These are phyloP conservation scores for Ptychochromis oligacanthus DNA, from an alignment of 2,113 vertebrate species.

Conservation along the genomic window DNA sequence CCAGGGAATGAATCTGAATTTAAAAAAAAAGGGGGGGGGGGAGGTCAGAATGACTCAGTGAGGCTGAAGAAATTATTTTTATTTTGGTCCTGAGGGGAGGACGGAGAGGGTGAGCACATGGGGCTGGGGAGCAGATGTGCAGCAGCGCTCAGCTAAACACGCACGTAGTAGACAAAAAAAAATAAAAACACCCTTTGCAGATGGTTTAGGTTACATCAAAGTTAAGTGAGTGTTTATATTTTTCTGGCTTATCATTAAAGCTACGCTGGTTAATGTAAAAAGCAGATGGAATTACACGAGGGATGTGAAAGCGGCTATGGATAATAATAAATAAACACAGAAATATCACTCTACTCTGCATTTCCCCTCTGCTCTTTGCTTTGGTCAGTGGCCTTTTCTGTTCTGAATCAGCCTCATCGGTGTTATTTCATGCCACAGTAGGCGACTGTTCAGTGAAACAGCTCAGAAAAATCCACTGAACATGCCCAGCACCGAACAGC, in stretches of 20 bases:
- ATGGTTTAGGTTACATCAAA: not conserved
- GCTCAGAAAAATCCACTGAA: not conserved
- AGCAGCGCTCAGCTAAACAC: not conserved
- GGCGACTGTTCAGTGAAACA: not conserved
- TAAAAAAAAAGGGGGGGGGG: not conserved
- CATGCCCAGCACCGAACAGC: not conserved
- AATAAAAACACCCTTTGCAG: slow-evolving; percentile 3
- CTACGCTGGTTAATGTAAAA: not conserved
- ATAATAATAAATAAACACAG: not conserved
- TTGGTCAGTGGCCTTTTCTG: not conserved
- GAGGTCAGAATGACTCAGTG: slow-evolving; percentile 19
- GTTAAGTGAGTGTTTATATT: not conserved
- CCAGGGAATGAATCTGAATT: not conserved
- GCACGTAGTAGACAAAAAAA: not conserved
- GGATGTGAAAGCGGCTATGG: not conserved
- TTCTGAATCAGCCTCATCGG: not conserved
- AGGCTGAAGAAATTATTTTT: slow-evolving; percentile 46
- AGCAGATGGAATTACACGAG: not conserved
- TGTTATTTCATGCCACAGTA: not conserved
- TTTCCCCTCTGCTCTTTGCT: not conserved
- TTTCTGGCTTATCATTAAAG: not conserved
- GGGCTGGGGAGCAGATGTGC: slow-evolving; percentile 47
- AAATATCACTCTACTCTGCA: not conserved
- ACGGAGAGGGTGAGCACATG: slow-evolving; percentile 14
- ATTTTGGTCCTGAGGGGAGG: slow-evolving; percentile 28